A percentile compares a stretch with the other conserved stretches of the same genome.
phyloP scores from a whole-genome alignment of 2,888 invertebrate species.

The Steinernema scapterisci region DNA sequence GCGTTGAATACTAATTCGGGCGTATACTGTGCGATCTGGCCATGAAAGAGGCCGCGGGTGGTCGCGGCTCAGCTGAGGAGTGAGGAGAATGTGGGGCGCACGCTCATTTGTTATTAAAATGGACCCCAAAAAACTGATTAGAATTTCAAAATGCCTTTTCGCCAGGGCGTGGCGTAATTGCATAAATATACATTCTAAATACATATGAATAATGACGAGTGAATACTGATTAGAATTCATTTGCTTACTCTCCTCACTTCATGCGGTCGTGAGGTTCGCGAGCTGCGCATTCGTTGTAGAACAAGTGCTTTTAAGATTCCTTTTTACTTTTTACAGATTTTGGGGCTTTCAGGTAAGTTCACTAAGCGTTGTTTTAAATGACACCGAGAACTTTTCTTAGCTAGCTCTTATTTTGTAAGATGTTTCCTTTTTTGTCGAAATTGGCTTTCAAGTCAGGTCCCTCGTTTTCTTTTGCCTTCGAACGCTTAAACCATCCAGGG shows the following conservation, averaged over 20 bases:
- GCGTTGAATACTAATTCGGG: neutral
- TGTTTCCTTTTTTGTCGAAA: neutral
- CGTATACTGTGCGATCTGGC: neutral
- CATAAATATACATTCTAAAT: constrained; percentile 33
- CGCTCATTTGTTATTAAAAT: constrained; percentile 33
- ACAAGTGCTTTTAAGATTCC: neutral
- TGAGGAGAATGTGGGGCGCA: constrained; percentile 1
- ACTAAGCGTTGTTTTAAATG: neutral
- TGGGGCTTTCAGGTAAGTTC: no score
- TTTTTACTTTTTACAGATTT: no score
- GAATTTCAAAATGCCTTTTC: constrained; percentile 31
- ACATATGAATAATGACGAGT: constrained; percentile 31
- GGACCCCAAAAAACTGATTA: constrained; percentile 27
- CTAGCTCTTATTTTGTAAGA: neutral
- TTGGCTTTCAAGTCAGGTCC: no score
- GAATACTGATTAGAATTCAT: constrained; percentile 32
- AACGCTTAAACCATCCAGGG: neutral
- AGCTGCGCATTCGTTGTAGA: neutral
- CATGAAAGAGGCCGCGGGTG: neutral
- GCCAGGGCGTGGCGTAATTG: constrained; percentile 31
- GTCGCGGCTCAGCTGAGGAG: neutral
- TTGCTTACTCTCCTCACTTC: constrained; percentile 19
- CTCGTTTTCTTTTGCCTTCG: no score
- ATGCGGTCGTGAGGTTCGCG: neutral
- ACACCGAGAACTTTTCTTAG: neutral